Evolutionary conservation across 2,113 vertebrate species (phyloP), one percentile per base, ranked within the genome.

Genomic region (Dendrocopos noguchii): DNA sequence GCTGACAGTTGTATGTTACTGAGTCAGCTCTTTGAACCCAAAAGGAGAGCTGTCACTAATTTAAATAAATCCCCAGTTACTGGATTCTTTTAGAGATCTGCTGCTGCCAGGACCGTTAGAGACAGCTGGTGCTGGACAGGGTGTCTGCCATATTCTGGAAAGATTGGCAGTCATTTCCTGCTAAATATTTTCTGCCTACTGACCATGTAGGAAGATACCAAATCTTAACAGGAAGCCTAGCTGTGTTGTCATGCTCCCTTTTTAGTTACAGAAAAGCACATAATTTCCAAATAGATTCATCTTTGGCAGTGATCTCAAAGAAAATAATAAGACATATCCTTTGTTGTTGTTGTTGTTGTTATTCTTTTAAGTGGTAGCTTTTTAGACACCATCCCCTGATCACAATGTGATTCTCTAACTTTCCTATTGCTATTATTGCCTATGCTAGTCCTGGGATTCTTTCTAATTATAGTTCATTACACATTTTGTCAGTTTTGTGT

Each of bases 271-370:
- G 73, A 84, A 96, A 96, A 93, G 66, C 29, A 87, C 61, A 76
- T 88, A 2, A 55, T 88, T 97, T 87, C 76, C 85, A 94, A 97
- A 83, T 16, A 95, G 27, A 93, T n/a, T 76, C 81, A 84, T 84
- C 75, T 84, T 84, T 79, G 72, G 56, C 91, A 96, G 71, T 68
- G 19, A 91, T 75, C 50, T 84, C 81, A 87, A 85, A 80, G 57
- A 68, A 94, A 87, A 90, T 27, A 94, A 82, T 46, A 94, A 68
- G 6, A 52, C 82, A 94, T 92, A 44, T 94, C 8, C 66, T 72
- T 33, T 68, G 50, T 52, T 52, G 22, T 52, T 52, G 13, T 52
- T 52, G 13, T 25, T 24, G 22, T 88, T 72, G 39, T 90, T 72
- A 33, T 70, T 95, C 52, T 93, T 97, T 95, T 78, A 75, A 78